Evolutionary conservation across 2,888 invertebrate species (phyloP), one percentile per base, ranked within the genome.

Genomic region (Cristatella mucedo): DNA sequence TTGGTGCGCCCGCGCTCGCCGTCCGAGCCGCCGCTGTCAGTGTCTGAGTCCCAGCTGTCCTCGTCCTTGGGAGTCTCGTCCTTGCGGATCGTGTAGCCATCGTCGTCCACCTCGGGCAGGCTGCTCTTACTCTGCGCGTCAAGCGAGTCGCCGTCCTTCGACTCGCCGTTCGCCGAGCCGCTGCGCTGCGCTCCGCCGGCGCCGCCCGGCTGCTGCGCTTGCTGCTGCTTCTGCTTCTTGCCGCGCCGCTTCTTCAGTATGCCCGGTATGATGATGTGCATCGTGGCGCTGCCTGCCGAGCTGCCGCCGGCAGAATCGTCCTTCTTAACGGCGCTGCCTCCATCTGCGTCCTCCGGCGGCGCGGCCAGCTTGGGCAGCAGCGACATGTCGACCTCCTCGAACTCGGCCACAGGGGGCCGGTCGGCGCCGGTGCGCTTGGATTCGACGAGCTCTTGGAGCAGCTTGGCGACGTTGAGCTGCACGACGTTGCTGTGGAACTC

Each of bases 391-490:
- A 63, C 61, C 46, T 71, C 70, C 45, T 71, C 69, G 53, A 71
- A 67, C 49, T 68, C 68, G 33, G 71, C 7, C 58, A 70, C 72
- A 78, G 87, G 82, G 68, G 91, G 91, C 67, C 82, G 84, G 61
- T 89, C 89, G 49, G 80, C 75, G 50, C 91, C 89, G 47, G 87
- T 91, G 52, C 82, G 82, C 70, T 93, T 93, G 53, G 80, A 79
- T 55, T 81, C 74, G 40, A 91, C 80, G 68, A 95, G 89, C 63
- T 83, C 82, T 61, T 85, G 82, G 48, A 95, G 69, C 40, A 95
- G 71, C 63, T 85, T 84, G 56, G 91, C 87, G 26, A 93, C 82
- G 33, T 86, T 84, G 72, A 89, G 74, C 61, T 85, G 83, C 50
- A 82, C 72, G 65, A 87, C 85, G 59, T 86, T 87, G 46, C 81